Base-by-base conservation (phyloP, 2,797 vertebrate species). In the Champsocephalus esox region DNA sequence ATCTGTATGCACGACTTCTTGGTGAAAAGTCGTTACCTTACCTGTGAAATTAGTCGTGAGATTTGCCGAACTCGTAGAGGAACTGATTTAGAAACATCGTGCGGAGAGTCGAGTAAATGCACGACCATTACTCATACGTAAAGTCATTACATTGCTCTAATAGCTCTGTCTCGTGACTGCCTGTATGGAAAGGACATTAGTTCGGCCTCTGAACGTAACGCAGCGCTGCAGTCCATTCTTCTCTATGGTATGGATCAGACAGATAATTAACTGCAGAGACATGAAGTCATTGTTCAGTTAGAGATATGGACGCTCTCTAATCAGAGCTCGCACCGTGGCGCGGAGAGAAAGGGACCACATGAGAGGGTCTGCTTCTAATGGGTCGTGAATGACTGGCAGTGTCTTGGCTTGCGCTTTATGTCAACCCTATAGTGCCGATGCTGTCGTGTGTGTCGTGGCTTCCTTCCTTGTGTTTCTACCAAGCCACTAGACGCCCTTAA, bases 181-280 rank as follows among this genome's bases (percentile, higher is more conserved):
- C 90, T 88, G 78, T 87, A 82, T 77, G 74, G 87, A 86, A 82
- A 88, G 86, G 57, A 75, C 91, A 92, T 92, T 89, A 92, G 88
- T 44, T 71, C 44, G 61, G 81, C 82, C 87, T 81, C 76, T 70
- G 80, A 87, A 88, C 87, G 89, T 89, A 87, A 81, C 87, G 65
- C 65, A 67, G 84, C 45, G 32, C 3, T 76, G 73, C 54, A 89
- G 91, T 90, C 84, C 86, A 82, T 92, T 89, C 86, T 75, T 80
- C 82, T 83, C 84, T 59, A 89, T 91, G 90, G 90, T 93, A 92
- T 94, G 85, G 92, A 93, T 93, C 91, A 90, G 90, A 84, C 90
- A 93, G 89, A 94, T 95, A 94, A 95, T 94, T 94, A 94, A 93
- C 91, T 92, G 83, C 83, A 86, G 84, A 77, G 89, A 92, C 89